Evolutionary conservation across 1,140 invertebrate species (phyloP), one percentile per base, ranked within the genome.

Genomic region (Agrilus planipennis): DNA sequence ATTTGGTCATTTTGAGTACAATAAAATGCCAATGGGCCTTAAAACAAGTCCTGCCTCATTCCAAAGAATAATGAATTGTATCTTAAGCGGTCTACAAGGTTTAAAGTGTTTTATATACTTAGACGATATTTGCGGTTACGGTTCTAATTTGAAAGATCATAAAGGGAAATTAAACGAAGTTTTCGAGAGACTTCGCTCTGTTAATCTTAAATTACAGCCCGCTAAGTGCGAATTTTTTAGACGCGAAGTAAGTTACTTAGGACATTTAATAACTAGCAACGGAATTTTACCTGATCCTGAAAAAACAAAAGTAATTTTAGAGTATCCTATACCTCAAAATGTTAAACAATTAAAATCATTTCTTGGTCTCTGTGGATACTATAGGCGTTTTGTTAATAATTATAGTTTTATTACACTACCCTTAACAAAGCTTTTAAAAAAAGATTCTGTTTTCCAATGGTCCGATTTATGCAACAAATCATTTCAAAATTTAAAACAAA

Each of bases 171-270:
- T 38, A 25, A n/a, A n/a, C n/a, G 15, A 12, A 7, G 17, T 27
- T 15, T 16, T 58, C 7, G 16, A 45, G 9, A 39, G 37, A 34
- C 14, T 56, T 4, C 16, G 25, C 5, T 32, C 31, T 16, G 34
- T 36, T 7, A 49, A 51, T 34, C 31, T 61, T 20, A 52, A 48
- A 42, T 23, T 56, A 20, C 48, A 63, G 28, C 46, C 51, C 7
- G 21, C 39, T n/a, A 52, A 55, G 36, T 55, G 45, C 32, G 14
- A 49, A 19, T 53, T 51, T 46, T 35, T 52, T 20, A 28, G 37
- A 20, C 48, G 27, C 12, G 17, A 31, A 23, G 39, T 40, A 3
- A 30, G 20, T 7, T 48, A 41, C 20, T 19, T 48, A 7, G 47
- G 47, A 11, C 41, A 46, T 23, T 14, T 38, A 12, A 20, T 49